Conservation (phyloP, 1,140 invertebrate genomes). For the Neodiprion lecontei region DNA sequence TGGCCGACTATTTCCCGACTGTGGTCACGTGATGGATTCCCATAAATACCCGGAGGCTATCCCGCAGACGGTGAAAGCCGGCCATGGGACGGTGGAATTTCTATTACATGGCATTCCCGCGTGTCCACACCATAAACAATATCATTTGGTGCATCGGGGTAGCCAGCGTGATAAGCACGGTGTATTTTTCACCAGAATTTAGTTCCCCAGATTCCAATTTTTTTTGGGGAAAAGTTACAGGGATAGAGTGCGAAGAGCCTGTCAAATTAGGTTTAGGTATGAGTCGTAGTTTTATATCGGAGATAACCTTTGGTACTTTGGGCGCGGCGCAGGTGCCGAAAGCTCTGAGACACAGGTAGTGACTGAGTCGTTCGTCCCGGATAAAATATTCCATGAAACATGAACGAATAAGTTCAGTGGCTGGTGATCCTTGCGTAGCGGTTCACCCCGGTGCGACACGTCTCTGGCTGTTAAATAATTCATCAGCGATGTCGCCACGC, state of each 20-base stretch:
- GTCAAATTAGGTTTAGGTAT: background rate
- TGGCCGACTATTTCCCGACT: background rate
- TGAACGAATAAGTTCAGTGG: background rate
- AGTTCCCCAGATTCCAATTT: background rate
- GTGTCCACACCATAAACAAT: conserved; percentile 47
- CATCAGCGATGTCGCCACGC: too few relatives aligned
- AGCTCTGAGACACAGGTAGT: background rate
- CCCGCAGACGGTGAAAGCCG: conserved; percentile 1
- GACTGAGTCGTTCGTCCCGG: too few relatives aligned
- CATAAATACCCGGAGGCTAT: conserved; percentile 40
- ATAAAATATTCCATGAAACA: background rate
- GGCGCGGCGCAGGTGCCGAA: background rate
- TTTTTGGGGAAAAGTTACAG: background rate
- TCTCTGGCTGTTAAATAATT: too few relatives aligned
- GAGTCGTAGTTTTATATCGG: background rate
- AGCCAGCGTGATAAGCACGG: conserved; percentile 30
- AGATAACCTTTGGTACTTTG: background rate
- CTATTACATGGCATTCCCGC: conserved; percentile 45
- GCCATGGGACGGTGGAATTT: conserved; percentile 42
- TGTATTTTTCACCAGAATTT: too few relatives aligned
- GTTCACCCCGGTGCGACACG: too few relatives aligned
- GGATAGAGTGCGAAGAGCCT: background rate
- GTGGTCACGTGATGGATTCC: conserved; percentile 37
- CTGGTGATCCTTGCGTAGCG: too few relatives aligned
- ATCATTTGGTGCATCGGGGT: conserved; percentile 43